Evolutionary conservation across 2,888 invertebrate species (phyloP).

Genomic region (Augiades crinisus): DNA sequence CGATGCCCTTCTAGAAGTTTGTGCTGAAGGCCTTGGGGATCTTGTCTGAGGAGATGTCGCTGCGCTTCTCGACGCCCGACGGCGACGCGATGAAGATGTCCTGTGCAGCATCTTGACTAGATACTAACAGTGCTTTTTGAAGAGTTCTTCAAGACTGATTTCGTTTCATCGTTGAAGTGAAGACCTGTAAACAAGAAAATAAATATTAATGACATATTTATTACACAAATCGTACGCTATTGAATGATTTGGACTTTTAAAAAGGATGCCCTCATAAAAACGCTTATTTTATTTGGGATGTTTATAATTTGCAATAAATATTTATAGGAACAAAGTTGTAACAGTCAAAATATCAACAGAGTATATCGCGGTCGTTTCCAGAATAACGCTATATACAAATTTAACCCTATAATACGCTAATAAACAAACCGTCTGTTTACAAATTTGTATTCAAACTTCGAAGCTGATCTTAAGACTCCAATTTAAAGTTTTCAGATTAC

Average conservation of each 20-base stretch:
- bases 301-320: too few species aligned
- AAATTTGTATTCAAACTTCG: conserved; percentile 12
- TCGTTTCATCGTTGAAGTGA: not conserved
- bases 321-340: too few species aligned
- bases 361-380: not conserved
- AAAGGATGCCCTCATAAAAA: too few species aligned
- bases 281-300: too few species aligned
- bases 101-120: conserved; percentile 81
- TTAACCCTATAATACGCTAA: too few species aligned
- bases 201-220: too few species aligned
- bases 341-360: too few species aligned
- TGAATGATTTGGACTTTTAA: too few species aligned
- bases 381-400: not conserved
- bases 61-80: conserved; percentile 84
- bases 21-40: conserved; percentile 70
- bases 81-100: conserved; percentile 84
- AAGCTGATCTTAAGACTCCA: conserved; percentile 13
- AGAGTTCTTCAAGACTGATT: not conserved
- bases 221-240: too few species aligned
- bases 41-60: conserved; percentile 83
- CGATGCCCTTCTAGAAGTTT: conserved; percentile 79
- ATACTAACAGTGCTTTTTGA: not conserved
- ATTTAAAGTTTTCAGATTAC: conserved; percentile 29
- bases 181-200: conserved; percentile 10
- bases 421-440: conserved; percentile 5